Evolutionary conservation across 2,888 invertebrate genomes (phyloP).

Genomic region (Oxycera nigricornis): DNA sequence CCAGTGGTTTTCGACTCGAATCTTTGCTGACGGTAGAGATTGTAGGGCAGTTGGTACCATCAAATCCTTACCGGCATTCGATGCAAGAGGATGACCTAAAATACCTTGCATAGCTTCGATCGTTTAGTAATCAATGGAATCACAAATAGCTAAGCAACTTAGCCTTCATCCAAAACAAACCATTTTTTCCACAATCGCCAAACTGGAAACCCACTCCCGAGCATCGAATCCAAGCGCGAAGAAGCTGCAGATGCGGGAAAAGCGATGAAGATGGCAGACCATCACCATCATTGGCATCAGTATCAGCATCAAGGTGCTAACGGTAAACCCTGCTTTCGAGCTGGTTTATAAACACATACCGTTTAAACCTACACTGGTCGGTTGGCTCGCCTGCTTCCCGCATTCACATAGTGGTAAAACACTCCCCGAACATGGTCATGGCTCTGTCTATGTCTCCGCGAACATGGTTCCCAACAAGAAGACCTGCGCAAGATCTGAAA

Average conservation of each 20-base stretch:
- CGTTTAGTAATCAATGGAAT: too few species aligned
- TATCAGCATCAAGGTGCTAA: conserved; percentile 28
- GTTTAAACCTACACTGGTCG: conserved; percentile 1
- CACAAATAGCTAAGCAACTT: too few species aligned
- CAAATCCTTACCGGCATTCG: too few species aligned
- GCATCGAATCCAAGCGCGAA: background rate
- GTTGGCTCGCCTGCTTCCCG: background rate
- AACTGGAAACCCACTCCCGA: background rate
- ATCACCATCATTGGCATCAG: background rate
- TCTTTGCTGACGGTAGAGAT: too few species aligned
- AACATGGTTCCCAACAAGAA: background rate
- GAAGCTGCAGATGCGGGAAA: background rate
- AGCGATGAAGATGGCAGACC: background rate
- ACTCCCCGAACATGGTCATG: background rate
- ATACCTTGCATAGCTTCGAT: too few species aligned
- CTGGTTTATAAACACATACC: conserved; percentile 35
- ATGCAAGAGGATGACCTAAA: too few species aligned
- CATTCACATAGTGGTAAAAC: background rate
- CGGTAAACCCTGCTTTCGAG: conserved; percentile 17
- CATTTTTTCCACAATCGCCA: too few species aligned
- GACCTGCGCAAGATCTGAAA: background rate
- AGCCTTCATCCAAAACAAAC: too few species aligned
- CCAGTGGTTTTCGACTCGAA: too few species aligned
- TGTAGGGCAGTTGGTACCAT: too few species aligned
- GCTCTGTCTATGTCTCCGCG: background rate